Percentiles rank a stretch among this genome's conserved stretches.
Conservation (phyloP, 2,113 vertebrate species). For the Ictidomys tridecemlineatus region DNA sequence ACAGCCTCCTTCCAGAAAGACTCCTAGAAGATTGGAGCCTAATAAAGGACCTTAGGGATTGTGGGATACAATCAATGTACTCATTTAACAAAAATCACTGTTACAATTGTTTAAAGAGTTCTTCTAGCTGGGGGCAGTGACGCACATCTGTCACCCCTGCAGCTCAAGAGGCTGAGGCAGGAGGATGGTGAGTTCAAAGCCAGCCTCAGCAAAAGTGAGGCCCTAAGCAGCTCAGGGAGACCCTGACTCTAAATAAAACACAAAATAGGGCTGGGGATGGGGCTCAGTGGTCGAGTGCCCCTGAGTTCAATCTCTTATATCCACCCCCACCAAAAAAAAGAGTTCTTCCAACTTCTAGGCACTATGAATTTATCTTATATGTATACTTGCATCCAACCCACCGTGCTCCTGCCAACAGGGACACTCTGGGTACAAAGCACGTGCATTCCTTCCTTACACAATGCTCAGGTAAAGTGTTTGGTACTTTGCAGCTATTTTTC, state of each 20-base stretch:
- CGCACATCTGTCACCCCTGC: too few relatives aligned
- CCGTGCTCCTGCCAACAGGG: background rate
- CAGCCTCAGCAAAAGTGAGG: too few relatives aligned
- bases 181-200: too few relatives aligned
- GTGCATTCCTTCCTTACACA: background rate
- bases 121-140: too few relatives aligned
- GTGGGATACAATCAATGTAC: background rate
- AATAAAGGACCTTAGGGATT: background rate
- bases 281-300: too few relatives aligned
- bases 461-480: background rate
- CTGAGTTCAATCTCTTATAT: too few relatives aligned
- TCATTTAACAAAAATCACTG: background rate
- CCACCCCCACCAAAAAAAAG: too few relatives aligned
- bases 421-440: background rate
- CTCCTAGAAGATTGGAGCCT: background rate
- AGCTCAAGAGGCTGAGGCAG: too few relatives aligned
- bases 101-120: background rate
- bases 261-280: too few relatives aligned
- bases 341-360: background rate
- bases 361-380: too few relatives aligned
- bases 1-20: background rate
- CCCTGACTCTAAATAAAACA: too few relatives aligned
- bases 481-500: background rate
- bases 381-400: background rate
- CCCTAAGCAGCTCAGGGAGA: too few relatives aligned